Evolutionary conservation across 2,888 invertebrate genomes (phyloP), one percentile per base, ranked within the genome.

Genomic region (Cabera pusaria): DNA sequence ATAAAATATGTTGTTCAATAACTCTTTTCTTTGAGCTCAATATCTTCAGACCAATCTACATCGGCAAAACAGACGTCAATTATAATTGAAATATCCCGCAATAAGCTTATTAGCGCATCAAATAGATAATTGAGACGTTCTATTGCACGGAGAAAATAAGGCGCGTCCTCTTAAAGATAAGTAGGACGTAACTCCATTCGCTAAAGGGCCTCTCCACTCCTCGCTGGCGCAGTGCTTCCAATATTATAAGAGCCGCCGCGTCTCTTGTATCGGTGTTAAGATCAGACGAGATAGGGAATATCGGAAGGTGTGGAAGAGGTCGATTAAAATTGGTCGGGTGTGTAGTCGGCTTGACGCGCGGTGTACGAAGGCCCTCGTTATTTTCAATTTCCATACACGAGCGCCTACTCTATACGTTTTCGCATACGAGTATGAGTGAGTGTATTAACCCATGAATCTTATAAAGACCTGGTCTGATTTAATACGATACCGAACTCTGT

Each of bases 361-460:
- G 80, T 77, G 85, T 85, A 84, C 82, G 76, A 73, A 71, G 76
- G 76, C 71, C 73, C 84, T 87, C 87, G 84, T 87, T 87, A 88
- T 87, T 88, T 87, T 86, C 86, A 86, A 88, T 88, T 87, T 87
- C 84, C 85, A 84, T 84, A 84, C 83, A 80, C 80, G 77, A 79
- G 73, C 82, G 70, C 76, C 81, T 78, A 71, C 69, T 70, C 74
- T 81, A 65, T 76, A 79, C 72, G 67, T 77, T 77, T 78, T 78
- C 74, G 73, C 77, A 70, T 76, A 72, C 66, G 65, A 72, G 71
- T 77, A 74, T 73, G 76, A 76, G 72, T 60, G 74, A 74, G 77
- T 81, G 80, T 83, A 85, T 83, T 81, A 87, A 81, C 75, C 74
- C 72, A 78, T 84, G 84, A 86, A 83, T 84, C 84, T 82, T 80